Evolutionary conservation across 2,797 vertebrate genomes (phyloP).

Genomic region (Eidolon dupreanum): DNA sequence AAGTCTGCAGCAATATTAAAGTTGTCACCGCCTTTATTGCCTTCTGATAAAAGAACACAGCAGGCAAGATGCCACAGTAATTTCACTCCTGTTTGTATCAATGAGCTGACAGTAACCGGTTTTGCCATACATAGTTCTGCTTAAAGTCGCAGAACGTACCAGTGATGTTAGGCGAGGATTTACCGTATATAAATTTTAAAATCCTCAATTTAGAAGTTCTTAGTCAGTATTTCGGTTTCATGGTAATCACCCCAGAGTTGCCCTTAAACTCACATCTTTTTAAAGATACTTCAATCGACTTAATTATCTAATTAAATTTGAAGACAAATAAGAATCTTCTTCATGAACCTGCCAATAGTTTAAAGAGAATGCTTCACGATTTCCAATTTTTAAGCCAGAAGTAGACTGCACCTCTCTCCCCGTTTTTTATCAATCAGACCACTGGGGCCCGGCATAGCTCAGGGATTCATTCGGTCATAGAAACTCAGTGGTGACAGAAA

Average conservation of each 20-base stretch:
- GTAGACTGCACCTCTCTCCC: neutral
- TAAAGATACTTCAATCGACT: neutral
- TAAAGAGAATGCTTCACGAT: neutral
- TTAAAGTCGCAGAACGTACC: neutral
- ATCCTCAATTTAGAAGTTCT: constrained; percentile 11
- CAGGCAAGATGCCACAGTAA: neutral
- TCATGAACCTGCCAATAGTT: neutral
- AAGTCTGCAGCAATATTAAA: neutral
- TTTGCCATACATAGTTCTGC: neutral
- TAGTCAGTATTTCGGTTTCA: neutral
- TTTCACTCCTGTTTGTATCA: neutral
- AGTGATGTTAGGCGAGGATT: neutral
- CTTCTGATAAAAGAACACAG: neutral
- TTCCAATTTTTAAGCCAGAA: too few species aligned
- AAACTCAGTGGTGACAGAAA: neutral
- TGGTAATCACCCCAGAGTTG: neutral
- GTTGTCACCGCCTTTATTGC: neutral
- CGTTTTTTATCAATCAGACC: neutral
- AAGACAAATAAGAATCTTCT: neutral
- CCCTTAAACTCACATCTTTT: neutral
- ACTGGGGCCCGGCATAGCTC: neutral
- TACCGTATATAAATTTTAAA: neutral
- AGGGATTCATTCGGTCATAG: neutral
- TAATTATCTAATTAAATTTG: neutral
- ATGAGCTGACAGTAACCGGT: neutral